Evolutionary conservation across 2,113 vertebrate genomes (phyloP).

Genomic region (Acanthisitta chloris): DNA sequence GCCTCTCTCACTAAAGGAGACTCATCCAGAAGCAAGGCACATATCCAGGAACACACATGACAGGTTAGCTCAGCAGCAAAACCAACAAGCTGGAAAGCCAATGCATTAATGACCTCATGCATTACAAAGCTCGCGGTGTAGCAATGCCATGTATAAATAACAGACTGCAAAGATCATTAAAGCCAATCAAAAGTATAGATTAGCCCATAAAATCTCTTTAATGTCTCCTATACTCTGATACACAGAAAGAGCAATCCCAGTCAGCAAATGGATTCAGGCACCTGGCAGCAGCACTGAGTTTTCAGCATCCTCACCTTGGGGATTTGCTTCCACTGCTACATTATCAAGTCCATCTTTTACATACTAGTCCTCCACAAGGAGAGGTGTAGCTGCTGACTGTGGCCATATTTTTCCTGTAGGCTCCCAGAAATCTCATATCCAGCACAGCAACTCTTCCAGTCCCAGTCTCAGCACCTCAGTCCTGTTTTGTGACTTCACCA

Average conservation of each 20-base stretch:
- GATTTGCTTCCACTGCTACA: accelerated
- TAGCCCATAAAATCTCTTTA: constrained; percentile 10
- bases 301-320: neutral
- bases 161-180: constrained; percentile 31
- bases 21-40: neutral
- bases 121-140: neutral
- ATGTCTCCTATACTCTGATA: neutral
- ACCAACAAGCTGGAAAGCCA: constrained; percentile 2
- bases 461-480: neutral
- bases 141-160: neutral
- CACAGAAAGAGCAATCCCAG: neutral
- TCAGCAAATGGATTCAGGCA: neutral
- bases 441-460: neutral
- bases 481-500: too few relatives aligned
- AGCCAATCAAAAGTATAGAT: constrained; percentile 48
- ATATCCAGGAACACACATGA: neutral
- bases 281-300: accelerated
- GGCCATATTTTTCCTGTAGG: accelerated
- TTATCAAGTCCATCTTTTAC: neutral
- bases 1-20: neutral
- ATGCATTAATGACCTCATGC: neutral
- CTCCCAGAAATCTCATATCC: neutral
- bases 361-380: neutral
- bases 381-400: neutral
- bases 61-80: neutral